Evolutionary conservation across 2,113 vertebrate genomes (phyloP), one percentile per base, ranked within the genome.

Genomic region (Theropithecus gelada): DNA sequence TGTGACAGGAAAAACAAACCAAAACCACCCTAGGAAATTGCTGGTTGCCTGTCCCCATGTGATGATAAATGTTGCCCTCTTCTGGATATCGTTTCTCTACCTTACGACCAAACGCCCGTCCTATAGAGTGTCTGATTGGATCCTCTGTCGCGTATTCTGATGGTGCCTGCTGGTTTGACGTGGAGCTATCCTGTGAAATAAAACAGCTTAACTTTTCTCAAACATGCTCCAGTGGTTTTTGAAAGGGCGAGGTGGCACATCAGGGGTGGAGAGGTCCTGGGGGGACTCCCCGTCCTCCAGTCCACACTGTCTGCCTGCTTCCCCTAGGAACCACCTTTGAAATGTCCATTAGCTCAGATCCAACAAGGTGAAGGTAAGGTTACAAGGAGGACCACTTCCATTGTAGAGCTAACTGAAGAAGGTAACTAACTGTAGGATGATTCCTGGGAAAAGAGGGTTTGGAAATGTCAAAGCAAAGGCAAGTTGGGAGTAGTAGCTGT

Each of bases 111-210:
- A 99, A 97, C 96, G 98, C 98, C 66, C 98, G 99, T 98, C 99
- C 99, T 98, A 98, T 98, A 98, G 99, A 99, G 98, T 98, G 99
- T 99, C 98, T 99, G 99, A 98, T 97, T 99, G 98, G 98, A 99
- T 99, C 98, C 98, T 98, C 98, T 99, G 99, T 99, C 97, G 97
- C 99, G 99, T 99, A 98, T 97, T 98, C 98, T 98, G 98, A 97
- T 98, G 98, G 98, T 98, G 98, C 98, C 98, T 99, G 99, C 99
- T 99, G 99, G 99, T 98, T 99, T 99, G 99, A 99, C 98, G 99
- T 99, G 99, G 98, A 99, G 98, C 98, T 98, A 96, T 98, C 98
- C 98, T 80, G 89, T 98, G 98, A 98, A 99, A 99, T 99, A 99
- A 99, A 99, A 98, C 98, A 95, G 98, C 98, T 98, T 98, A 98